Evolutionary conservation across 2,113 vertebrate genomes (phyloP).

Genomic region (Pygathrix nemaeus): DNA sequence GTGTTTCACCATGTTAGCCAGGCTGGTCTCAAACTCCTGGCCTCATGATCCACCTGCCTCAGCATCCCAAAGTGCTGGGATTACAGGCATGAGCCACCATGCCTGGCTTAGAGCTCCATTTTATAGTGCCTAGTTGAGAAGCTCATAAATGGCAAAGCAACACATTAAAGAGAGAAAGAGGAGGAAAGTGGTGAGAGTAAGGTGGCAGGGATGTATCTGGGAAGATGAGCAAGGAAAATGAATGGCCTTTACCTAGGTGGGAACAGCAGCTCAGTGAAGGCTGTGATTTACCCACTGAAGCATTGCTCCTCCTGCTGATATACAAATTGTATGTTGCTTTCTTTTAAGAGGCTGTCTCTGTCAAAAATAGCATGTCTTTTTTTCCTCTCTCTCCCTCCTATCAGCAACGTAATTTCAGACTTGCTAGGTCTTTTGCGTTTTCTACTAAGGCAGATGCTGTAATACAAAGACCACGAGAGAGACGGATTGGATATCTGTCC

Average conservation of each 20-base stretch:
- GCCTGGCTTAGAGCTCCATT: background rate
- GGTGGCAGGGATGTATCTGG: background rate
- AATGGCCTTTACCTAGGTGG: background rate
- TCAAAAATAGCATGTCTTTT: conserved; percentile 56
- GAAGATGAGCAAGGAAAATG: background rate
- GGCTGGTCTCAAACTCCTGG: no score
- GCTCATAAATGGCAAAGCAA: background rate
- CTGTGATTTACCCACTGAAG: conserved; percentile 11
- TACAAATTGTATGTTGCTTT: conserved; percentile 56
- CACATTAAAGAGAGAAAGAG: background rate
- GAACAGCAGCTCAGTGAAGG: background rate
- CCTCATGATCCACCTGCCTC: no score
- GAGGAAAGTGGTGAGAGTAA: background rate
- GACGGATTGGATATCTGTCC: background rate
- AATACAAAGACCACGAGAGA: background rate
- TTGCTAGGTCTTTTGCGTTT: background rate
- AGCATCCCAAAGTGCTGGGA: no score
- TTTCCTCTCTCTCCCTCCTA: background rate
- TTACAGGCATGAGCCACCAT: no score
- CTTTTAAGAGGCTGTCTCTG: conserved; percentile 35
- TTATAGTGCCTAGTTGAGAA: background rate
- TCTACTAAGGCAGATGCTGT: background rate
- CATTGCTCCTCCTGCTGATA: conserved; percentile 36
- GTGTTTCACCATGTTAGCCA: no score
- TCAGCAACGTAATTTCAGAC: conserved; percentile 52